These are phyloP conservation scores for Malurus alboscapulatus DNA, from an alignment of 2,113 vertebrate genomes.

Conservation along the genomic window DNA sequence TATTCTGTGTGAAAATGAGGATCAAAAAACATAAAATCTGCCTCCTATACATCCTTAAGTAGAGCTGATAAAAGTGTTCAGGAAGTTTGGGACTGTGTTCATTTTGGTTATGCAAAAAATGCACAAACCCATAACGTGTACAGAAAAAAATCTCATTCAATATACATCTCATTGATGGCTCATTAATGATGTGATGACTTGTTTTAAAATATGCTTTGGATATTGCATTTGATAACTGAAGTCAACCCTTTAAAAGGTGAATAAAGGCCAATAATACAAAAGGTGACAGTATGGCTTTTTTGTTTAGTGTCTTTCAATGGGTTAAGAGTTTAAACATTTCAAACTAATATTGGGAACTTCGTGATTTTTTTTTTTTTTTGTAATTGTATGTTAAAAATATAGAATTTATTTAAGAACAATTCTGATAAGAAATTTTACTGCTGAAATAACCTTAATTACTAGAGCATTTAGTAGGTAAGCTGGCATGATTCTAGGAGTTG, in stretches of 20 bases:
- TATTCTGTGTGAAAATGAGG: background rate
- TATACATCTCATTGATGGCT: background rate
- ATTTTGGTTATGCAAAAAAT: background rate
- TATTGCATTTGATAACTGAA: background rate
- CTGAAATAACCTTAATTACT: background rate
- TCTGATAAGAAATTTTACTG: background rate
- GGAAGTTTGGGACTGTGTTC: background rate
- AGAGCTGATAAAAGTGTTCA: background rate
- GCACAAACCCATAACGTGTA: background rate
- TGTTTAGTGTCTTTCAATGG: background rate
- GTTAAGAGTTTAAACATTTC: background rate
- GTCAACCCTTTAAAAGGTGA: background rate
- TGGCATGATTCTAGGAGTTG: background rate
- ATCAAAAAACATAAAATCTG: background rate
- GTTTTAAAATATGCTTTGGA: background rate
- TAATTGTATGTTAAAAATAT: background rate
- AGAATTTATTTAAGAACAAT: background rate
- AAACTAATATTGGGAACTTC: background rate
- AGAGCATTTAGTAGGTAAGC: background rate
- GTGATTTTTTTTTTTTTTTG: background rate
- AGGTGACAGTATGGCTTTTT: background rate
- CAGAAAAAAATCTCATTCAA: background rate
- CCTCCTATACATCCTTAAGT: background rate
- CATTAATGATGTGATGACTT: background rate
- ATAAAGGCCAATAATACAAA: background rate